Evolutionary conservation across 1,140 invertebrate species (phyloP).

Genomic region (Pomacea maculata): DNA sequence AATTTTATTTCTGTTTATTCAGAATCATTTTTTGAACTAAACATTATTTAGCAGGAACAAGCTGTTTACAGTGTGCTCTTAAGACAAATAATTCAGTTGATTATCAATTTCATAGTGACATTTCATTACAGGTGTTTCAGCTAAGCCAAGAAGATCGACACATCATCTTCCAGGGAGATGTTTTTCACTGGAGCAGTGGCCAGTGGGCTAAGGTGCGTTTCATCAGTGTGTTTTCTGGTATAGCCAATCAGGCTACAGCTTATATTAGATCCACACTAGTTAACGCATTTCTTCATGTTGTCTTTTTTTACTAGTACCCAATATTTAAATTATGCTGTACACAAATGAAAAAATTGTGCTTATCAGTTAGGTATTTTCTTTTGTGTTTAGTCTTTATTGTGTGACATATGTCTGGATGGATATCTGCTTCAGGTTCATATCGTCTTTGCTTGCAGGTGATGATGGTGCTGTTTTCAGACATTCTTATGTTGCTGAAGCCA

Average conservation of each 20-base stretch:
- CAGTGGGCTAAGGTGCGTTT: slow-evolving; percentile 48
- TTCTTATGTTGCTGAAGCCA: slow-evolving; percentile 49
- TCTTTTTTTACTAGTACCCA: background rate
- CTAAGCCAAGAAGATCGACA: no score
- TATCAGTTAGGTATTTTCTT: background rate
- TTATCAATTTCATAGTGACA: no score
- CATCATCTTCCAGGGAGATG: no score
- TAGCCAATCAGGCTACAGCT: no score
- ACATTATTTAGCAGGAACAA: no score
- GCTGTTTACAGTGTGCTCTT: no score
- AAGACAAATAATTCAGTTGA: no score
- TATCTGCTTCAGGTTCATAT: background rate
- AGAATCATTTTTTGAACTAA: background rate
- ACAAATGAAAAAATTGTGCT: background rate
- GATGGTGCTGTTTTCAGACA: slow-evolving; percentile 53
- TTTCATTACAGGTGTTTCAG: no score
- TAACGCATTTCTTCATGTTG: background rate
- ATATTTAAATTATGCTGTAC: background rate
- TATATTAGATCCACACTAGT: no score
- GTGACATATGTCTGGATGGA: no score
- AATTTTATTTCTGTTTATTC: background rate
- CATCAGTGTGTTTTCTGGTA: background rate
- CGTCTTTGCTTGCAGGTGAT: slow-evolving; percentile 34
- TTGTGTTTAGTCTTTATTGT: background rate
- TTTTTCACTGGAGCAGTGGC: slow-evolving; percentile 48